These are phyloP conservation scores for Anhinga anhinga DNA, from an alignment of 2,113 vertebrate species.

Conservation along the genomic window DNA sequence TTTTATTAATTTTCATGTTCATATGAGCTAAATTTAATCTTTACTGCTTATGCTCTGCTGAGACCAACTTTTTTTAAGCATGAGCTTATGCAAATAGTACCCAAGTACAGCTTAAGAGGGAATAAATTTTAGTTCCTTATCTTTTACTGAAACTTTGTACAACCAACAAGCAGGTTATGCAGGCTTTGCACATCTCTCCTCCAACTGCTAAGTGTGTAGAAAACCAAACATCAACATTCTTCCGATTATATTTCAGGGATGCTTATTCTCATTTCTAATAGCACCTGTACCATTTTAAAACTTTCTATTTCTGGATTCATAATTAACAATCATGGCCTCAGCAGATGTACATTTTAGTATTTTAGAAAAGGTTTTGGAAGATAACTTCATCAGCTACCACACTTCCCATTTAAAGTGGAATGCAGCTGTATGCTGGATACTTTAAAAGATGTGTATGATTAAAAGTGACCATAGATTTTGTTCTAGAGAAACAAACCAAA, in stretches of 20 bases:
- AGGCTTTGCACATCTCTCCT: not conserved
- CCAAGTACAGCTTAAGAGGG: not conserved
- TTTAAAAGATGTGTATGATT: not conserved
- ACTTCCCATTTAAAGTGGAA: not conserved
- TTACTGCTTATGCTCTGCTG: not conserved
- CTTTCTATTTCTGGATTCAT: not conserved
- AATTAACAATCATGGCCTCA: not conserved
- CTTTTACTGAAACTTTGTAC: not conserved
- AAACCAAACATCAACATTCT: not conserved
- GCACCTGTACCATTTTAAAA: not conserved
- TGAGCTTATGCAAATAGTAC: not conserved
- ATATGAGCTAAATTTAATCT: not conserved
- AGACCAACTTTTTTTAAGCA: not conserved
- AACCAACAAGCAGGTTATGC: not conserved
- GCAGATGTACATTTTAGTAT: not conserved
- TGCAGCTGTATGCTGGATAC: not conserved
- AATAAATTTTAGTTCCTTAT: not conserved
- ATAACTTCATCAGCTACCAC: not conserved
- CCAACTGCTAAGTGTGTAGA: rapidly evolving
- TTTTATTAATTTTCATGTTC: not conserved
- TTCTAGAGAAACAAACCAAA: not conserved
- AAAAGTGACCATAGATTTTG: not conserved
- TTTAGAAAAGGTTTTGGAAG: not conserved
- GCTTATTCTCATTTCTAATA: not conserved
- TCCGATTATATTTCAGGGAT: not conserved